Base-by-base conservation (phyloP, 2,113 vertebrate species). In the Pollachius pollachius region DNA sequence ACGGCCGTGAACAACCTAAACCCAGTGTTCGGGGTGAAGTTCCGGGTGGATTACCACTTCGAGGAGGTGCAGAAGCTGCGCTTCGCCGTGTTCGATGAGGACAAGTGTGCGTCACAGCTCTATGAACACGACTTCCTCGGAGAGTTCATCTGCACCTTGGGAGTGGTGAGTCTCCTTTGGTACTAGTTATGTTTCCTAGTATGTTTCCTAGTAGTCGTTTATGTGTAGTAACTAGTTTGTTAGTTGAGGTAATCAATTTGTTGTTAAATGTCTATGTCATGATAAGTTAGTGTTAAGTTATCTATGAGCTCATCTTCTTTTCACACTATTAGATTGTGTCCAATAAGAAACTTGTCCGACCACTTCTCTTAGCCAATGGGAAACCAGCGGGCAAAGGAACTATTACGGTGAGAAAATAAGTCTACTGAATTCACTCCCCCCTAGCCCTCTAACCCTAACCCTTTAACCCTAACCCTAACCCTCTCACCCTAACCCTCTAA, bases 21-120 rank as follows among this genome's bases (percentile, higher is more conserved):
- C 78, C 97, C 97, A 0, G 95, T 96, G 18, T 99, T 99, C 63
- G 95, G 97, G 67, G 94, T 93, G 83, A 99, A 99, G 89, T 99
- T 99, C 16, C 83, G 96, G 18, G 79, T 98, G 0, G 95, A 99
- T 84, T 99, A 99, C 79, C 97, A 95, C 89, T 99, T 99, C 30
- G 97, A 99, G 74, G 96, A 99, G 77, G 91, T 99, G 58, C 97
- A 99, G 90, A 99, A 97, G 90, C 93, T 99, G 25, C 97, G 96
- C 81, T 99, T 99, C 27, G 95, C 97, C 74, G 84, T 99, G 73
- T 99, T 98, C 70, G 97, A 99, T 76, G 96, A 99, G 87, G 97
- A 99, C 87, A 98, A 97, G 87, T 96, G 96, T 0, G 97, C 97
- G 85, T 89, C 79, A 0, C 96, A 95, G 84, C 92, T 99, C 11